Evolutionary conservation across 2,888 invertebrate species (phyloP), one percentile per base, ranked within the genome.

Genomic region (Pherbina coryleti): DNA sequence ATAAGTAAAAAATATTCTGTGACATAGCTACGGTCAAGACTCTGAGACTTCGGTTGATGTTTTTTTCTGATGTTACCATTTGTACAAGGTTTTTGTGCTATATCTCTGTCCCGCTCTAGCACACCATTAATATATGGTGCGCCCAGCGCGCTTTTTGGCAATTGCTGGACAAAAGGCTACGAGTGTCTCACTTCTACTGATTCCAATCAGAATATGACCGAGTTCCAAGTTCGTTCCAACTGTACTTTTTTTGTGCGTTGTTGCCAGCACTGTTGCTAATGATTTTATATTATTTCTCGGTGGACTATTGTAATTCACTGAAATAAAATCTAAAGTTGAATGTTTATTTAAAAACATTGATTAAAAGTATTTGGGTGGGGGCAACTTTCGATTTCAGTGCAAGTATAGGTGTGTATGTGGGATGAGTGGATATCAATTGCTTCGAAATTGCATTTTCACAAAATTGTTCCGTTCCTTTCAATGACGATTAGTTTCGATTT

Each of bases 71-170:
- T 72, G 76, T 53, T 81, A 79, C 81, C 79, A 79, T 75, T 80
- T 77, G 80, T 81, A 82, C 84, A 84, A 83, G 84, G 83, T 84
- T 44, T 84, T 84, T 84, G 82, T 79, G 81, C 82, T 81, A 80
- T 81, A 73, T 72, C 62, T 72, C 78, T 79, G 76, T 81, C 81
- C 64, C 57, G 49, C 67, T 81, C 74, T 79, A 51, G 57, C 70
- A 71, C 75, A 77, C 75, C 70, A 67, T 71, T 22, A 28, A 31
- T 70, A 64, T 79, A 76, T 74, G 8, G 66, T 51, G 78, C 64
- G 73, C 66, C 57, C 51, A 75, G 79, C 79, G 79, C 79, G 78
- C 77, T 78, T 78, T 78, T 80, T 74, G 77, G 80, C 76, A 78
- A 76, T 69, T 70, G 72, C 31, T 55, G 37, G 17, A 67, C 22